phyloP scores from a whole-genome alignment of 2,113 vertebrate species.

The Sturnus vulgaris region DNA sequence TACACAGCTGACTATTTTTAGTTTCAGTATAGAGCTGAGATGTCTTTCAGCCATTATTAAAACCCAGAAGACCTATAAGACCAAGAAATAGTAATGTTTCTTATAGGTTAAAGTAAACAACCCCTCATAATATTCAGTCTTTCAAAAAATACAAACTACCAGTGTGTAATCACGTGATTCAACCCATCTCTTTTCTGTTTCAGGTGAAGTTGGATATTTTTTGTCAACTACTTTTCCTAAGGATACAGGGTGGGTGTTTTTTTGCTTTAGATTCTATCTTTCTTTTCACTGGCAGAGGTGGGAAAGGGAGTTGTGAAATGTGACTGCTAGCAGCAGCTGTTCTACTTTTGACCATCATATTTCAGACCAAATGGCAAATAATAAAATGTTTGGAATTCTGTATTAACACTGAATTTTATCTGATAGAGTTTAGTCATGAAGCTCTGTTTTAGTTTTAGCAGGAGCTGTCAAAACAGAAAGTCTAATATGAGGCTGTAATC shows the following conservation, averaged over 20 bases:
- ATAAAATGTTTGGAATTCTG: neutral
- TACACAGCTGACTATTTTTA: neutral
- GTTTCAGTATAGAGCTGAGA: neutral
- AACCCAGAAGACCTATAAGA: neutral
- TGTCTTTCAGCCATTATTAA: neutral
- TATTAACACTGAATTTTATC: neutral
- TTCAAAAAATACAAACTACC: neutral
- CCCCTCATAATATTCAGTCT: neutral
- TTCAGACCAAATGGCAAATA: neutral
- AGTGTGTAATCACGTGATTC: accelerated
- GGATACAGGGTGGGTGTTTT: neutral
- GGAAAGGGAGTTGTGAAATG: neutral
- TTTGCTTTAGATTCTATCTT: neutral
- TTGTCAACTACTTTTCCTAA: neutral
- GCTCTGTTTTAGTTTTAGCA: neutral
- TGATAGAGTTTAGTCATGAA: neutral
- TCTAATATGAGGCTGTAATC: neutral
- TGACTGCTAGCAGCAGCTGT: neutral
- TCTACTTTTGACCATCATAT: neutral
- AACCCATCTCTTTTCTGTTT: neutral
- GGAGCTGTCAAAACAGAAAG: neutral
- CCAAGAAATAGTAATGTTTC: neutral
- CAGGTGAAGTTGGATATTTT: neutral
- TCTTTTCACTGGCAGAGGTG: neutral
- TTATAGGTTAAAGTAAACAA: neutral